phyloP scores from a whole-genome alignment of 2,797 vertebrate species.

The Mus minutoides region DNA sequence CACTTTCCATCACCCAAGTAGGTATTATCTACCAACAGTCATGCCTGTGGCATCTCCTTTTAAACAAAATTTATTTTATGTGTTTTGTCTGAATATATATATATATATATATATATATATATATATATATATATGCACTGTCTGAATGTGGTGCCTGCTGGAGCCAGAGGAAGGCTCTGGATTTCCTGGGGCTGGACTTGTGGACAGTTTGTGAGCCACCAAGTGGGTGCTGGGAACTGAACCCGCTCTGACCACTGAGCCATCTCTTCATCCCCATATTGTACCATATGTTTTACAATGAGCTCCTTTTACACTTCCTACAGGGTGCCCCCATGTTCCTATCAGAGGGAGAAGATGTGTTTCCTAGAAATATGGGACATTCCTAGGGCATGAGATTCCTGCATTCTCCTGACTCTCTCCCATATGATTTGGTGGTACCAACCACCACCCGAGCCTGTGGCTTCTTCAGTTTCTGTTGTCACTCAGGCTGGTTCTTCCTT shows the following conservation, averaged over 20 bases:
- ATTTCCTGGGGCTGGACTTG: not conserved
- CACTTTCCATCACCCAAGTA: not conserved
- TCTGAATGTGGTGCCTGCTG: not conserved
- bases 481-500: constrained; percentile 21
- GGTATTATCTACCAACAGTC: not conserved
- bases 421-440: not conserved
- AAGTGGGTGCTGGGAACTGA: not conserved
- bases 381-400: not conserved
- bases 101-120: not conserved
- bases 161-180: not conserved
- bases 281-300: not conserved
- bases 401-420: not conserved
- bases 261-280: not conserved
- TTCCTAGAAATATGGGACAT: not conserved
- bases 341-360: not conserved
- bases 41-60: not conserved
- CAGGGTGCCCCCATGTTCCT: not conserved
- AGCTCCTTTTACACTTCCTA: not conserved
- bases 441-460: not conserved
- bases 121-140: not conserved
- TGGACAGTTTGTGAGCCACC: not conserved
- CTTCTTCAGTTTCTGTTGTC: constrained; percentile 30
- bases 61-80: not conserved
- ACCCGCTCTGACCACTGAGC: not conserved
- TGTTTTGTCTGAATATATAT: not conserved